Evolutionary conservation across 2,888 invertebrate species (phyloP).

Genomic region (Thera obeliscata): DNA sequence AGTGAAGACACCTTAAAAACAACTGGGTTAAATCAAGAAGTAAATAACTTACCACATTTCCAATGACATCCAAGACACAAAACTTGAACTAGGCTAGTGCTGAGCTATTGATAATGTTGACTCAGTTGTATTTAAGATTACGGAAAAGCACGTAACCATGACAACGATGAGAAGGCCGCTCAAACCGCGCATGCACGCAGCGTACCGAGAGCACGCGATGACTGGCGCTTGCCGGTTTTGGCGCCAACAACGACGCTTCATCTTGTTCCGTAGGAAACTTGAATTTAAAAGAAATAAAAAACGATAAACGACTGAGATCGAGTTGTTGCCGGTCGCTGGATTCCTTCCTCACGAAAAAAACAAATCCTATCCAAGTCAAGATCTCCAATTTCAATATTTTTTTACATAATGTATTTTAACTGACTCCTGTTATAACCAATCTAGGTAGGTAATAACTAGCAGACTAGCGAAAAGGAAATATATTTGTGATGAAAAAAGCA

Average conservation of each 20-base stretch:
- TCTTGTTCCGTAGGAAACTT: constrained; percentile 36
- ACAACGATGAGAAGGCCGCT: constrained; percentile 65
- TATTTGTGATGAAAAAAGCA: too few relatives aligned
- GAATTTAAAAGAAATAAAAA: constrained; percentile 38
- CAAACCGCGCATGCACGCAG: constrained; percentile 64
- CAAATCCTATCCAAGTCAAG: too few relatives aligned
- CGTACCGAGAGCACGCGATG: constrained; percentile 52
- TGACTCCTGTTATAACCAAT: too few relatives aligned
- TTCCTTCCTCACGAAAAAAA: constrained; percentile 22
- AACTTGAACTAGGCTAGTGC: constrained; percentile 6
- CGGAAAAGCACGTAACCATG: constrained; percentile 65
- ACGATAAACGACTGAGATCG: constrained; percentile 33
- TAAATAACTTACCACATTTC: constrained; percentile 36
- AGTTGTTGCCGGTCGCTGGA: constrained; percentile 34
- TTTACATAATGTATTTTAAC: too few relatives aligned
- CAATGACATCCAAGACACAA: constrained; percentile 22
- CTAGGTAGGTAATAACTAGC: too few relatives aligned
- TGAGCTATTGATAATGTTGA: constrained; percentile 2
- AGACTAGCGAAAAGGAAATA: too few relatives aligned
- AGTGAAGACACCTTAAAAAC: constrained; percentile 8
- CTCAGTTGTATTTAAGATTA: constrained; percentile 44
- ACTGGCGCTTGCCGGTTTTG: constrained; percentile 68
- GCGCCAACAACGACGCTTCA: constrained; percentile 58
- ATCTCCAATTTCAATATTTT: too few relatives aligned
- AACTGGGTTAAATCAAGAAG: constrained; percentile 19